Percentiles rank a stretch among this genome's conserved stretches.
These are phyloP conservation scores for Serrognathus titanus DNA, from an alignment of 2,888 invertebrate species.

Conservation along the genomic window DNA sequence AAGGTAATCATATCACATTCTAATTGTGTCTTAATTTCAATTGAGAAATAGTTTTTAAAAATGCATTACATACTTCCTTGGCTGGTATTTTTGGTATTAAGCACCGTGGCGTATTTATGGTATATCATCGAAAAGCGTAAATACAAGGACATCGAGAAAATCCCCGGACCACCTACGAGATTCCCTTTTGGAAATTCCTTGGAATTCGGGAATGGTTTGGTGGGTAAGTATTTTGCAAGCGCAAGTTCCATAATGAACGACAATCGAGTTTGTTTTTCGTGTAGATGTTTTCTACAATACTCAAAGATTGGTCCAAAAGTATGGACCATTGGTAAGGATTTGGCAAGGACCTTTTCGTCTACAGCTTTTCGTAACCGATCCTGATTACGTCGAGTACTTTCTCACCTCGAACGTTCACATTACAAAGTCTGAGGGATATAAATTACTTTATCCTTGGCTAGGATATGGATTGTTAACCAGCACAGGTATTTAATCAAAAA, in stretches of 20 bases:
- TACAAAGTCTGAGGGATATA: constrained; percentile 25
- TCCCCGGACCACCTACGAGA: constrained; percentile 12
- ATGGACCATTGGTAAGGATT: constrained; percentile 23
- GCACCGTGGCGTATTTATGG: constrained; percentile 5
- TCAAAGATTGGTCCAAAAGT: constrained; percentile 8
- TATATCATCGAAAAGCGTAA: constrained; percentile 3
- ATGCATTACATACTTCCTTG: too few relatives aligned
- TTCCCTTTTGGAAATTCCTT: constrained; percentile 14
- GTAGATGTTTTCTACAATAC: constrained; percentile 8
- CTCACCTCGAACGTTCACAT: constrained; percentile 25
- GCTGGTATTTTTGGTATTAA: not conserved
- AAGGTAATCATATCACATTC: too few relatives aligned
- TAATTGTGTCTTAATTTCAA: too few relatives aligned
- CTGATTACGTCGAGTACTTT: constrained; percentile 23
- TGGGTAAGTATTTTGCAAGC: constrained; percentile 7
- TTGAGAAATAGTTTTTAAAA: too few relatives aligned
- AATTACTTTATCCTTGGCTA: constrained; percentile 24
- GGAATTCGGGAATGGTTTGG: constrained; percentile 14
- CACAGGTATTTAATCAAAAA: constrained; percentile 16
- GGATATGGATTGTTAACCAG: constrained; percentile 25
- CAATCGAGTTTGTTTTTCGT: too few relatives aligned
- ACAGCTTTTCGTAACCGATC: constrained; percentile 23
- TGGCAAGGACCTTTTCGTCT: constrained; percentile 17
- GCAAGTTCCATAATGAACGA: too few relatives aligned
- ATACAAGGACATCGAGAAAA: constrained; percentile 7